phyloP scores from a whole-genome alignment of 2,113 vertebrate species.

The Platycercus adscitus region DNA sequence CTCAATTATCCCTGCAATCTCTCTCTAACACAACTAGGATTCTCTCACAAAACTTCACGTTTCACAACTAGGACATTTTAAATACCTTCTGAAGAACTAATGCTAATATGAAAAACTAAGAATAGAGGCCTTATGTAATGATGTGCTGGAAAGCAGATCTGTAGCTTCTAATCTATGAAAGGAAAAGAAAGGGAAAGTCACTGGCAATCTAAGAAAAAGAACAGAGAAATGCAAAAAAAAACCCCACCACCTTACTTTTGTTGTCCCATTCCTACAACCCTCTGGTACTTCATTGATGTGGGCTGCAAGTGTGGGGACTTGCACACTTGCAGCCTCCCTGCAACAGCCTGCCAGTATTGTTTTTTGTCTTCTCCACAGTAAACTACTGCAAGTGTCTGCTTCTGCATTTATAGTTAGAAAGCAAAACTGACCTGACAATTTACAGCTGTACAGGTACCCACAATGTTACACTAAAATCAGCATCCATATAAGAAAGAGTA shows the following conservation, averaged over 20 bases:
- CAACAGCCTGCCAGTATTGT: not conserved
- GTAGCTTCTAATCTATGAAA: not conserved
- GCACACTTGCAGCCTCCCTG: not conserved
- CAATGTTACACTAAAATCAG: not conserved
- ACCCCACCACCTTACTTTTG: not conserved
- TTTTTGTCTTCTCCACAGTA: not conserved
- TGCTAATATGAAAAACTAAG: not conserved
- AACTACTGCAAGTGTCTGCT: not conserved
- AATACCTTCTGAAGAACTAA: not conserved
- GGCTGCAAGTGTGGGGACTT: not conserved
- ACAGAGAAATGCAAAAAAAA: not conserved
- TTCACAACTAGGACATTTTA: not conserved
- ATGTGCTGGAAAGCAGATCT: not conserved
- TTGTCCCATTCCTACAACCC: not conserved
- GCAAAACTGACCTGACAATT: not conserved
- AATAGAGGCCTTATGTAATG: not conserved
- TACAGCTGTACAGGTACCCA: not conserved
- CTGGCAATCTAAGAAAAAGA: not conserved
- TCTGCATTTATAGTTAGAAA: not conserved
- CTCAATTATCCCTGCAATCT: not conserved
- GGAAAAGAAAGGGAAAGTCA: not conserved
- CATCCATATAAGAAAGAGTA: not conserved
- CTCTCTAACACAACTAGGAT: not conserved
- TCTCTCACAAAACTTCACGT: not conserved
- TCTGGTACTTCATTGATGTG: not conserved